phyloP scores from a whole-genome alignment of 2,113 vertebrate species.

The Tetrao urogallus region DNA sequence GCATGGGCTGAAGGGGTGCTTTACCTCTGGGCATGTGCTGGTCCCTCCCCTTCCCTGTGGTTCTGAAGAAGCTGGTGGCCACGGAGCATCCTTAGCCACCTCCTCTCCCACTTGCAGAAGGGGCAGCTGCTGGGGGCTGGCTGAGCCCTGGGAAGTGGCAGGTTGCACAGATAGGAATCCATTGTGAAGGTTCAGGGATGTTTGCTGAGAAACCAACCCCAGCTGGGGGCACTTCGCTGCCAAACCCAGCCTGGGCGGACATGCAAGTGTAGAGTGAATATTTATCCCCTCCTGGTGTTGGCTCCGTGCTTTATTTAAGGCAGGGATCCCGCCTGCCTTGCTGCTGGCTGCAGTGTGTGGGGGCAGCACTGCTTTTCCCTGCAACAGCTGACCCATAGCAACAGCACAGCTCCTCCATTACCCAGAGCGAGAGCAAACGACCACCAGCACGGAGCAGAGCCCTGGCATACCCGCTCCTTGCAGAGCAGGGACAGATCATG shows the following conservation, averaged over 20 bases:
- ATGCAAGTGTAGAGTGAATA: not conserved
- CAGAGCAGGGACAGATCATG: not conserved
- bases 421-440: not conserved
- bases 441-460: too few species aligned
- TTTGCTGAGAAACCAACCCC: not conserved
- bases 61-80: not conserved
- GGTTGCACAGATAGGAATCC: not conserved
- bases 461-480: rapidly evolving
- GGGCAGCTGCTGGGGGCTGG: not conserved
- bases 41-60: not conserved
- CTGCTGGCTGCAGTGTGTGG: not conserved
- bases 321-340: not conserved
- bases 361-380: not conserved
- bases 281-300: not conserved
- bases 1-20: not conserved
- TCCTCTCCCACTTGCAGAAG: not conserved
- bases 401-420: not conserved
- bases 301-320: not conserved
- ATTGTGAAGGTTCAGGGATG: not conserved
- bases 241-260: not conserved
- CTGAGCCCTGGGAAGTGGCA: not conserved
- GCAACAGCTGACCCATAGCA: not conserved
- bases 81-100: not conserved
- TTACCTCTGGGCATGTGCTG: not conserved
- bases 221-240: not conserved